Conservation (phyloP, 2,797 vertebrate species). For the Schizopygopsis pylzovi region DNA sequence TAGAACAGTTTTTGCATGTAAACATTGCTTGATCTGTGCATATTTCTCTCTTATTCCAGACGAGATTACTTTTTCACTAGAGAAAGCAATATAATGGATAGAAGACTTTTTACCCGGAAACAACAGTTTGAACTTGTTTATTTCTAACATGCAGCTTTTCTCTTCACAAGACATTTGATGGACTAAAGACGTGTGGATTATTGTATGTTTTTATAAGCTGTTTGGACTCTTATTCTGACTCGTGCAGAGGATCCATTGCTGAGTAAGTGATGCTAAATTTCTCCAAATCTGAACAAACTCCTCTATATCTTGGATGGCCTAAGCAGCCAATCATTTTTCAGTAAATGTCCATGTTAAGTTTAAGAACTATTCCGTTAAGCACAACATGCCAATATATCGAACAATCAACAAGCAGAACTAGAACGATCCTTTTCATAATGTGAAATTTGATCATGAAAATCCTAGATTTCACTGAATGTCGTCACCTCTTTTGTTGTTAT, state of each 20-base stretch:
- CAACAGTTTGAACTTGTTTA: not conserved
- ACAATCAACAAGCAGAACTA: not conserved
- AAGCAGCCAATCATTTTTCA: not conserved
- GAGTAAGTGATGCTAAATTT: not conserved
- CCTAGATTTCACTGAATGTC: conserved; percentile 12
- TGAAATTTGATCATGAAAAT: not conserved
- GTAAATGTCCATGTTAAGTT: not conserved
- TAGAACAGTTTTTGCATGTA: not conserved
- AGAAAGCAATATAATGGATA: not conserved
- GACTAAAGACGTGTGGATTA: not conserved
- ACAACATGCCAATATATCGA: not conserved
- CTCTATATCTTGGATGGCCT: not conserved
- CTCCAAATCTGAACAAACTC: not conserved
- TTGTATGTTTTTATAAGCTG: not conserved
- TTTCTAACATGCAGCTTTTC: not conserved
- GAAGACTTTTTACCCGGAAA: not conserved
- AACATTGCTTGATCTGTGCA: not conserved
- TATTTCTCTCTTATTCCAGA: not conserved
- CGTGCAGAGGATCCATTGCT: not conserved
- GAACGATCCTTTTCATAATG: not conserved
- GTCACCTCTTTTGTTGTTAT: not conserved
- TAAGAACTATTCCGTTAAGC: not conserved
- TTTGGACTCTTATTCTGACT: not conserved
- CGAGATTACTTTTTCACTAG: not conserved
- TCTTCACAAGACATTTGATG: not conserved